Base-by-base conservation (phyloP, 2,797 vertebrate genomes). In the Psittacula echo region DNA sequence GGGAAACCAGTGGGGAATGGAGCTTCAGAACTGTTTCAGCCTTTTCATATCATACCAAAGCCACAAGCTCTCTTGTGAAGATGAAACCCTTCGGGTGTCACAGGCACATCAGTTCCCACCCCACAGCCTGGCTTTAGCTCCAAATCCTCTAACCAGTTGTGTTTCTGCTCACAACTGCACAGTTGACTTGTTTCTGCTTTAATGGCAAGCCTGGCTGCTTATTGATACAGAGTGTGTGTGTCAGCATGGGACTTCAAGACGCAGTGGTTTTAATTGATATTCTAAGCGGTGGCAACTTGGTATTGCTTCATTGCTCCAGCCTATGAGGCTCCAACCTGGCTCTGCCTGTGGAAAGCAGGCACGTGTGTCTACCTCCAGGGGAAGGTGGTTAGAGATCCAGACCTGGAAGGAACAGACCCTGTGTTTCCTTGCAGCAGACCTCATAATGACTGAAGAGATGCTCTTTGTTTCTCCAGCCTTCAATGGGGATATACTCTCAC, bases 381-480 rank as follows among this genome's bases (percentile, higher is more conserved):
- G n/a, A 87, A 42, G 37, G 50, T 23, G 29, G 41, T 0, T 18
- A 39, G 50, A 26, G 60, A 37, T 39, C 23, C 16, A 22, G 37
- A 24, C 9, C n/a, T 53, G 53, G 67, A 50, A 76, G 72, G 26
- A 53, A 18, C 2, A 4, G 5, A 11, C 22, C 27, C 0, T 0
- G 11, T 3, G 13, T 71, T 50, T 77, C 30, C 58, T 27, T 22
- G 22, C 37, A 48, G n/a, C 39, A 1, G 0, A 15, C 13, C 61
- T 29, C 1, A 23, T 19, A 61, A 9, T 0, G 6, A 13, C 42
- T 34, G 34, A 32, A 76, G 18, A n/a, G 2, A 18, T n/a, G 51
- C 20, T 54, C 37, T 37, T 48, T 64, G 37, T 24, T 74, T 29
- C 48, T 76, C 65, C 65, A 70, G 56, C 56, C 39, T 76, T 24